Conservation (phyloP, 2,888 invertebrate genomes). For the Nebria brevicollis region DNA sequence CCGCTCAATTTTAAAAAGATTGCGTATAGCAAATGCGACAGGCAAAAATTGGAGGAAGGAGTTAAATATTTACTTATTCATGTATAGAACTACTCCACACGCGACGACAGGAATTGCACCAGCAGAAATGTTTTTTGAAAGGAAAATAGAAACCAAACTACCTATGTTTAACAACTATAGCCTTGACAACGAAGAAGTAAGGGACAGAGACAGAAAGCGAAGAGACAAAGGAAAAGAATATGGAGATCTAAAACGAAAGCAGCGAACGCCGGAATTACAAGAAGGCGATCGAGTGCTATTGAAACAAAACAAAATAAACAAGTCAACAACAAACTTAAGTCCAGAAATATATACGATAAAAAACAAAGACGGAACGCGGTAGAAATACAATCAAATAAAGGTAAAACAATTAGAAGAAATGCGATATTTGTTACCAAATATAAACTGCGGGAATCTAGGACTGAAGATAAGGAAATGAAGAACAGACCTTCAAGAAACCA, state of each 20-base stretch:
- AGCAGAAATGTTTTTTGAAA: constrained; percentile 45
- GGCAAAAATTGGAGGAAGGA: constrained; percentile 47
- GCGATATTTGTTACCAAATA: too few species aligned
- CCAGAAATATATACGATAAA: neutral
- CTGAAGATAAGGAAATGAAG: too few species aligned
- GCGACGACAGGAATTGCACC: constrained; percentile 50
- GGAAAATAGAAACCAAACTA: constrained; percentile 46
- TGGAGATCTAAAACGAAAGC: too few species aligned
- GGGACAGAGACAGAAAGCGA: neutral
- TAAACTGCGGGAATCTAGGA: too few species aligned
- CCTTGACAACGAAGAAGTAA: neutral
- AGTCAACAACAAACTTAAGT: too few species aligned
- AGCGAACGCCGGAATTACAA: too few species aligned
- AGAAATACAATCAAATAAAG: neutral
- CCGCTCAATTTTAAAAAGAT: constrained; percentile 49
- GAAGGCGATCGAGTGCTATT: too few species aligned
- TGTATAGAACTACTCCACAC: constrained; percentile 48
- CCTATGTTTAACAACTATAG: neutral
- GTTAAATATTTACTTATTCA: constrained; percentile 33
- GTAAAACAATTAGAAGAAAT: too few species aligned
- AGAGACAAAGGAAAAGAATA: too few species aligned
- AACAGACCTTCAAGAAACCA: too few species aligned
- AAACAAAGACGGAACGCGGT: neutral
- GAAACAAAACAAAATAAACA: too few species aligned
- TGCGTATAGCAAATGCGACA: constrained; percentile 48